phyloP scores from a whole-genome alignment of 1,140 invertebrate genomes.

The Arion vulgaris region DNA sequence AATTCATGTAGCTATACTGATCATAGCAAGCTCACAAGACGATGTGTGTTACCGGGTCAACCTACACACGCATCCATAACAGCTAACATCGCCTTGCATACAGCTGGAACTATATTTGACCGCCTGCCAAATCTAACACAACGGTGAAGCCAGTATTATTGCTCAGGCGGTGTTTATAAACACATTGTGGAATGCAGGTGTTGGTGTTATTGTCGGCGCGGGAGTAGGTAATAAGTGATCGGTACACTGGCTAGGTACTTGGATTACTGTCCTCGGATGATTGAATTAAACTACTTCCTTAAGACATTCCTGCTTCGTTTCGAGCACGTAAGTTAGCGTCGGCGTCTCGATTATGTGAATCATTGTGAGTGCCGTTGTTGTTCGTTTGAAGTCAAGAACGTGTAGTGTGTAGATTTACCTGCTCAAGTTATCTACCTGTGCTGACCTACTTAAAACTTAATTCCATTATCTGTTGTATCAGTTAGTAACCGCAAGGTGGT shows the following conservation, averaged over 20 bases:
- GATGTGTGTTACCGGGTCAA: too few species aligned
- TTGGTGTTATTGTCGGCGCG: not conserved
- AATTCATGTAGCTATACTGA: not conserved
- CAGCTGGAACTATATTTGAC: not conserved
- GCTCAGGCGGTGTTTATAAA: not conserved
- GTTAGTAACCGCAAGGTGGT: too few species aligned
- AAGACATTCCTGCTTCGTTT: not conserved
- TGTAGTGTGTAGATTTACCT: too few species aligned
- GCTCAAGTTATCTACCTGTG: too few species aligned
- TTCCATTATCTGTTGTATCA: too few species aligned
- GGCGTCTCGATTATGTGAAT: too few species aligned
- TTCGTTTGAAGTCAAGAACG: too few species aligned
- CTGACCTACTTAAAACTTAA: too few species aligned
- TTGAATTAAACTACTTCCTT: not conserved
- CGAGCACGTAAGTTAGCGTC: not conserved
- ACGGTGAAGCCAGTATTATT: not conserved
- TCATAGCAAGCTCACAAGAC: too few species aligned
- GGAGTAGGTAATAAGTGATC: not conserved
- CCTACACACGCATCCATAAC: too few species aligned
- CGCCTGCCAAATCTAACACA: not conserved
- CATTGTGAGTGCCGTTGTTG: not conserved
- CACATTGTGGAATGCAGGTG: not conserved
- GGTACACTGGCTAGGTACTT: not conserved
- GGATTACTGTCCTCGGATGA: not conserved
- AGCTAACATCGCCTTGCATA: too few species aligned